Evolutionary conservation across 53 echinoderm and acorn worm species (phyloP).

Genomic region (Echinarachnius parma): DNA sequence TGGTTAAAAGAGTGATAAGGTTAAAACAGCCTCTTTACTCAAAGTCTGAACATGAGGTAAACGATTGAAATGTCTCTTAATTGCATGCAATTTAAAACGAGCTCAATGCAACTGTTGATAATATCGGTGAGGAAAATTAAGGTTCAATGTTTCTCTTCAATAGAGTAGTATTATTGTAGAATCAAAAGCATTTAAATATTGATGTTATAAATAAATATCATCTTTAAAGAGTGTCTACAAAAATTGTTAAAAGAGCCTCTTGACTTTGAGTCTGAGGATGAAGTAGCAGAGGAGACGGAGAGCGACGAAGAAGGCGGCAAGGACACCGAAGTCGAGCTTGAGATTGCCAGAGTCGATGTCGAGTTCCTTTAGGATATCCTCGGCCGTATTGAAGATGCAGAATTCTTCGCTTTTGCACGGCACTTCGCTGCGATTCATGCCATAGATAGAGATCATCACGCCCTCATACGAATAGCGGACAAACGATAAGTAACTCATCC

Average conservation of each 20-base stretch:
- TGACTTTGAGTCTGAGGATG: conserved; percentile 70
- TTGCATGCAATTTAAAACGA: too few relatives aligned
- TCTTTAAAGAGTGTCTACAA: too few relatives aligned
- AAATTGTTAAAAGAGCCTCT: conserved; percentile 62
- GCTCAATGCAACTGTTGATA: too few relatives aligned
- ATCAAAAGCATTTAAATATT: too few relatives aligned
- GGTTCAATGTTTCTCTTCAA: too few relatives aligned
- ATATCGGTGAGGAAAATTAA: too few relatives aligned
- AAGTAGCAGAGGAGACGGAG: conserved; percentile 73
- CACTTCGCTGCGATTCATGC: conserved; percentile 70
- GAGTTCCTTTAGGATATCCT: conserved; percentile 70
- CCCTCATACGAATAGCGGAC: conserved; percentile 94
- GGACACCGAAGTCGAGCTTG: conserved; percentile 71
- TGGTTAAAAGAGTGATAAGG: too few relatives aligned
- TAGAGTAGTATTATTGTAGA: too few relatives aligned
- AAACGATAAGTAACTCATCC: conserved; percentile 88
- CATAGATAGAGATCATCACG: conserved; percentile 76
- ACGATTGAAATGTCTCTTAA: too few relatives aligned
- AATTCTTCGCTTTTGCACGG: conserved; percentile 42
- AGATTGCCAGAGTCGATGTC: conserved; percentile 66
- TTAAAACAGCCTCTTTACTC: too few relatives aligned
- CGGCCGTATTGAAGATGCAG: conserved; percentile 73
- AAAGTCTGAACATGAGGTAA: too few relatives aligned
- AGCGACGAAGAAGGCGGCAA: conserved; percentile 67
- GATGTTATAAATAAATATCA: too few relatives aligned